These are phyloP conservation scores for Coleophora deauratella DNA, from an alignment of 2,888 invertebrate genomes.

Conservation along the genomic window DNA sequence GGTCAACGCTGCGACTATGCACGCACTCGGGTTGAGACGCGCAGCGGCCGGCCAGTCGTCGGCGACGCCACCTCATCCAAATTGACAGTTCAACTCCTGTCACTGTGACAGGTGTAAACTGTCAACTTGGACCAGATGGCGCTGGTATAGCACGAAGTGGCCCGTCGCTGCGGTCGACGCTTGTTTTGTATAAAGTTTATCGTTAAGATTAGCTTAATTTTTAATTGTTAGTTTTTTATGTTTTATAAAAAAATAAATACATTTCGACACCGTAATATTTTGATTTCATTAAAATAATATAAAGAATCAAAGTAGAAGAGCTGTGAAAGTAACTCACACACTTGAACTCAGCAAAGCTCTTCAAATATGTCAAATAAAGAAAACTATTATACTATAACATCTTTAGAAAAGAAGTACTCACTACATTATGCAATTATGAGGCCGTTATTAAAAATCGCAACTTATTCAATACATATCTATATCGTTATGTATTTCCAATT, in stretches of 20 bases:
- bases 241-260: slow-evolving; percentile 72
- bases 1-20: slow-evolving; percentile 71
- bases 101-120: slow-evolving; percentile 17
- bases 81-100: slow-evolving; percentile 15
- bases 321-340: too few species aligned
- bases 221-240: slow-evolving; percentile 52
- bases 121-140: slow-evolving; percentile 12
- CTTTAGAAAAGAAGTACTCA: too few species aligned
- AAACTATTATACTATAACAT: too few species aligned
- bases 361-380: too few species aligned
- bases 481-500: slow-evolving; percentile 3
- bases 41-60: slow-evolving; percentile 59
- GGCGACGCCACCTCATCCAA: slow-evolving; percentile 11
- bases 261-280: slow-evolving; percentile 65
- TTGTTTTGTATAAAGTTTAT: slow-evolving; percentile 69
- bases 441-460: too few species aligned
- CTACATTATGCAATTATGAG: too few species aligned
- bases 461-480: too few species aligned
- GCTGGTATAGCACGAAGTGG: slow-evolving; percentile 46
- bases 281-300: slow-evolving; percentile 17
- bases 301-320: too few species aligned
- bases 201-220: slow-evolving; percentile 62
- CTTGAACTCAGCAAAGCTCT: too few species aligned
- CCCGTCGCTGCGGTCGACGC: slow-evolving; percentile 55
- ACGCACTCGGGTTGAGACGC: slow-evolving; percentile 57